Evolutionary conservation across 1,140 invertebrate species (phyloP), one percentile per base, ranked within the genome.

Genomic region (Drosophila kurseongensis): DNA sequence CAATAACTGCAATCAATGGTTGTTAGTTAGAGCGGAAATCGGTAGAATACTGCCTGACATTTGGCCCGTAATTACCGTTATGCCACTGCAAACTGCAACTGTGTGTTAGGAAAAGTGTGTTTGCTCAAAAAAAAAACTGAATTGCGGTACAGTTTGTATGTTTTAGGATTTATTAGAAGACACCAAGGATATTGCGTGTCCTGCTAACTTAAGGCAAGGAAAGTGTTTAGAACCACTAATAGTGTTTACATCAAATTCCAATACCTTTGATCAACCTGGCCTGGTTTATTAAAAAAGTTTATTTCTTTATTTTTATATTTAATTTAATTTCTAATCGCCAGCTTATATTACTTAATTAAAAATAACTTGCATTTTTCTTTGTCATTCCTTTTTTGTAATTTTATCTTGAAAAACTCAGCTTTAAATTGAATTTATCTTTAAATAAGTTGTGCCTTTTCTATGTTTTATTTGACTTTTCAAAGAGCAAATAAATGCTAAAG

Each of bases 1-100:
- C 77, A 74, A 80, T 58, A 84, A 82, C 74, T 74, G 79, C 80
- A 88, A 86, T 86, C 83, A 88, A 86, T 86, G 85, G 82, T 76
- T 86, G 82, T 86, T 85, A 86, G 78, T 73, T 86, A 60, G 52
- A 82, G 79, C 75, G 72, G 68, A 86, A 88, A 86, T 86, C 83
- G 68, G 68, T 72, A 76, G 81, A 85, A 80, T 83, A 68, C 66
- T 66, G 78, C 71, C 58, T 75, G 77, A 73, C 76, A 79, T 86
- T 88, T 86, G 75, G 66, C 55, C 67, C 75, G 79, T 88, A 86
- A 86, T 86, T 86, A 86, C 79, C 74, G 74, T 77, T 77, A 77
- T 75, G 50, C 36, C 61, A 81, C 63, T 78, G 66, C 67, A 47
- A 71, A 71, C 65, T 85, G 81, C 47, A 41, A 62, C 48, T 42